Evolutionary conservation across 2,888 invertebrate species (phyloP).

Genomic region (Pollenia amentaria): DNA sequence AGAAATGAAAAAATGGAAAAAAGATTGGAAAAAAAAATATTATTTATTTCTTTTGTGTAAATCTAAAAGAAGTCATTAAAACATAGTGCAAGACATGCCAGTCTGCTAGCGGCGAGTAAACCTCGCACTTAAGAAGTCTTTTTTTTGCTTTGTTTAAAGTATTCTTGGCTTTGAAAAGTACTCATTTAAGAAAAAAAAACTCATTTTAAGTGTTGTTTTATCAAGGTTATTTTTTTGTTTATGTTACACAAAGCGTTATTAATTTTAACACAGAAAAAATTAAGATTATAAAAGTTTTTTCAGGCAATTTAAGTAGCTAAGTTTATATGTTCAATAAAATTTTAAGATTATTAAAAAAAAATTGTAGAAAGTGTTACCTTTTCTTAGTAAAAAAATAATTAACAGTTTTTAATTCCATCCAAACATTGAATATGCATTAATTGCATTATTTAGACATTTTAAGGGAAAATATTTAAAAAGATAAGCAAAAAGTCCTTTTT

Average conservation of each 20-base stretch:
- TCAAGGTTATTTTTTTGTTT: neutral
- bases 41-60: neutral
- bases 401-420: no score
- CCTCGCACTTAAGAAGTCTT: neutral
- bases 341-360: no score
- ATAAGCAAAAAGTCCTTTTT: no score
- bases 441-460: no score
- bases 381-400: no score
- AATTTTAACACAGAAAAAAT: no score
- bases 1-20: neutral
- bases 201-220: neutral
- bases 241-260: neutral
- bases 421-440: no score
- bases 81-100: neutral
- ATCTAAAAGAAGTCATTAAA: constrained; percentile 5
- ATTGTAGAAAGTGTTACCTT: no score
- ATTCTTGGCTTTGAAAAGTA: neutral
- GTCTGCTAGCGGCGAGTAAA: constrained; percentile 16
- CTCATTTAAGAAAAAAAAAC: neutral
- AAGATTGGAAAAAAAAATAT: neutral
- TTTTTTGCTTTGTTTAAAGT: neutral
- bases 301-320: no score
- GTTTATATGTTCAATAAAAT: no score
- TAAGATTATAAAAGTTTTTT: no score
- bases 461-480: no score